These are phyloP conservation scores for Pseudococcus longispinus DNA, from an alignment of 2,888 invertebrate species.

Conservation along the genomic window DNA sequence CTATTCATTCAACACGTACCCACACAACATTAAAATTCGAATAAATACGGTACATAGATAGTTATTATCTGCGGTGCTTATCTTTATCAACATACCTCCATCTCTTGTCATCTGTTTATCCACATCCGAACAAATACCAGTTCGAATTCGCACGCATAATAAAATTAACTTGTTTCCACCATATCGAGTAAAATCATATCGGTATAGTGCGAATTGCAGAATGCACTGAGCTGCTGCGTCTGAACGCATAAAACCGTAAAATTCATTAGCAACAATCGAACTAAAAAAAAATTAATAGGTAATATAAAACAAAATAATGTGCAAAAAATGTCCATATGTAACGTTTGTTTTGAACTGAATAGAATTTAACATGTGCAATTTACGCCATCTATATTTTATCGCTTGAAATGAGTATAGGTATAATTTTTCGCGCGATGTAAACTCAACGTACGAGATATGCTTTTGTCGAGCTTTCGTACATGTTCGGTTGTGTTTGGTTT, in stretches of 20 bases:
- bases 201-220: background rate
- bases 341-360: background rate
- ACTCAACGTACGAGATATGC: background rate
- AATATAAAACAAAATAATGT: background rate
- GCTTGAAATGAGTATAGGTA: background rate
- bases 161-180: background rate
- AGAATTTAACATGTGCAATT: background rate
- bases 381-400: slow-evolving; percentile 6
- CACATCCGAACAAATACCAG: background rate
- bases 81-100: background rate
- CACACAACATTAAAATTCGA: no score
- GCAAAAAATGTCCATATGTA: background rate
- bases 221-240: background rate
- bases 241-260: background rate
- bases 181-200: background rate
- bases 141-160: background rate
- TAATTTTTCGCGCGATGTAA: background rate
- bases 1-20: no score
- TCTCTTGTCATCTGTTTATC: background rate
- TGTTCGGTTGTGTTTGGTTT: slow-evolving; percentile 17
- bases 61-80: no score
- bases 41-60: no score
- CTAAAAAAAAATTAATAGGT: background rate
- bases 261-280: background rate
- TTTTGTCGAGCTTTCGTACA: slow-evolving; percentile 17